Evolutionary conservation across 1,140 invertebrate genomes (phyloP), one percentile per base, ranked within the genome.

Genomic region (Dolichoris vasculosae): DNA sequence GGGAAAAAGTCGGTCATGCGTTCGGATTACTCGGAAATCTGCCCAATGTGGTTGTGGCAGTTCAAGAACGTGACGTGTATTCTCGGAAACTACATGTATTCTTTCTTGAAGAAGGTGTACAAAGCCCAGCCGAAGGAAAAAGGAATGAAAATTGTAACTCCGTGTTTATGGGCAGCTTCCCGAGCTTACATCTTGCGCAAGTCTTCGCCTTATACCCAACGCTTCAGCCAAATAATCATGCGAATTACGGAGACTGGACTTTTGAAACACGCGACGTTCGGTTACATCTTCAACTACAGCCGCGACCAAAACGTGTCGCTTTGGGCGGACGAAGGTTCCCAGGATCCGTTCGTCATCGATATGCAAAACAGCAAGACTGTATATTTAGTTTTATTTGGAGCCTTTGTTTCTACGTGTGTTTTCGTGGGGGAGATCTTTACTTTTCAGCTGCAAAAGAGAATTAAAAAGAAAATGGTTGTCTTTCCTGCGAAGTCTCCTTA

Each of bases 141-240:
- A 3, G 1, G 9, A 0, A 83, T 83, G 82, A 77, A 76, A 26
- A 8, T 77, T 13, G 76, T 23, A 11, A 48, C 20, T 4, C 83
- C 76, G 7, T 79, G 76, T 4, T 84, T 84, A 15, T 79, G 75
- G 76, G 35, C 75, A 20, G 46, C 76, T 0, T 30, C 35, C 7
- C 51, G 83, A 1, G 17, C 40, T 26, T 79, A 30, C 30, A 79
- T 69, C 17, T 23, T 84, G 43, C 40, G 43, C 8, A 78, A 79
- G n/a, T 43, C 75, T 2, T 84, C 83, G 46, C 83, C 83, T 6
- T 84, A 55, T 30, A 84, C 83, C 13, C 20, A 35, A 1, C 40
- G 43, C 32, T 84, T 84, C 73, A 79, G 51, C 30, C 26, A 48
- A 0, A 15, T 79, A 9, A 84, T 84, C 1, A 8, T 30, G 11